phyloP scores from a whole-genome alignment of 2,797 vertebrate genomes.

The Enteromius treurensis region DNA sequence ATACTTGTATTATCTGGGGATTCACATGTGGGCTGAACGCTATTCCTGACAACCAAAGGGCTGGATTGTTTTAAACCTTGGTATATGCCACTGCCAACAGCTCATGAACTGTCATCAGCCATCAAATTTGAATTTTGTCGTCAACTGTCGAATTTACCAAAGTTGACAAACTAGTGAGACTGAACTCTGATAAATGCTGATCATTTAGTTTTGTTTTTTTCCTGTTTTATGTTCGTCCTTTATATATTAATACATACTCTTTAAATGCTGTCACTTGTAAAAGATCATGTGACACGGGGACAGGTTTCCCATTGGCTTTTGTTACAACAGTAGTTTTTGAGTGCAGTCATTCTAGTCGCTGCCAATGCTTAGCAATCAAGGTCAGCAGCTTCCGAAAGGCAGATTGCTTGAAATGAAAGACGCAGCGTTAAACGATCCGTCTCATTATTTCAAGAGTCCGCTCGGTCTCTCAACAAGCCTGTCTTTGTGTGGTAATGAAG shows the following conservation, averaged over 20 bases:
- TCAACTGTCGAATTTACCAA: not conserved
- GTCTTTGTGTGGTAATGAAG: constrained; percentile 5
- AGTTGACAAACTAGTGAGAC: not conserved
- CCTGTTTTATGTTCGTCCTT: not conserved
- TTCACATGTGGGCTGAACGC: not conserved
- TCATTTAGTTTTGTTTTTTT: not conserved
- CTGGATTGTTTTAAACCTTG: constrained; percentile 3
- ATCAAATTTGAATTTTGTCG: not conserved
- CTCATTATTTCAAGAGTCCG: constrained; percentile 36
- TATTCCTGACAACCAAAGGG: not conserved
- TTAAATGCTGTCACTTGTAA: constrained; percentile 6
- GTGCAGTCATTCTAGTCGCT: constrained; percentile 5
- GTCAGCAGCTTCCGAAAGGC: constrained; percentile 59
- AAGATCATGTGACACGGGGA: constrained; percentile 8
- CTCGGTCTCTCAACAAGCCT: constrained; percentile 15
- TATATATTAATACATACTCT: not conserved
- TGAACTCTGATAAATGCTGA: not conserved
- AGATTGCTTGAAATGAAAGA: constrained; percentile 53
- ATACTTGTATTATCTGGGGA: not conserved
- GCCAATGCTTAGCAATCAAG: constrained; percentile 56
- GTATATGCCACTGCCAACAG: not conserved
- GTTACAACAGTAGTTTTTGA: constrained; percentile 15
- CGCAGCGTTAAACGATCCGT: constrained; percentile 64
- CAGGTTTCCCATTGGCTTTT: constrained; percentile 20
- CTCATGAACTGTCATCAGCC: not conserved